Conservation (phyloP, 2,797 vertebrate species). For the Hyperoplus lanceolatus region DNA sequence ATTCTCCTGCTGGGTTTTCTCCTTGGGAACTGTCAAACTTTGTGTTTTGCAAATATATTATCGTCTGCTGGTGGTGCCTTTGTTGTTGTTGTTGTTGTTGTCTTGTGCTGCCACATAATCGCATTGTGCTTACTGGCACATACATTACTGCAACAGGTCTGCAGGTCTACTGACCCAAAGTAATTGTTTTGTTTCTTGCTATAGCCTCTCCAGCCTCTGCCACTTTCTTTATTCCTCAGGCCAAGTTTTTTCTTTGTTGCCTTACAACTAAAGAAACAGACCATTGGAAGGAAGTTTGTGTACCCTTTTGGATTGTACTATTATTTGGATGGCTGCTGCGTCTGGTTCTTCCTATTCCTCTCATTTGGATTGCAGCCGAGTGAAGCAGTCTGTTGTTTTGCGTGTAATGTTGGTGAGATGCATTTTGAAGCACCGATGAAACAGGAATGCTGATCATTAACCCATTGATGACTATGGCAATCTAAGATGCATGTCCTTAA, state of each 20-base stretch:
- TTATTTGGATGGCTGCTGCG: slow-evolving; percentile 17
- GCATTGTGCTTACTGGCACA: slow-evolving; percentile 24
- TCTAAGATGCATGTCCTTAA: too few relatives aligned
- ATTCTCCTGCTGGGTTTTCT: slow-evolving; percentile 51
- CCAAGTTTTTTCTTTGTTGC: slow-evolving; percentile 15
- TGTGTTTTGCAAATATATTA: slow-evolving; percentile 50
- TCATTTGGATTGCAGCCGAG: background rate
- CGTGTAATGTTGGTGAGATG: too few relatives aligned
- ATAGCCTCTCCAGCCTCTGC: slow-evolving; percentile 4
- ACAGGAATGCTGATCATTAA: slow-evolving; percentile 9
- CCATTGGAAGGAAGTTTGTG: slow-evolving; percentile 22
- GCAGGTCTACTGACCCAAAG: slow-evolving; percentile 12
- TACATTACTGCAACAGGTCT: slow-evolving; percentile 47
- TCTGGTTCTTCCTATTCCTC: slow-evolving; percentile 4
- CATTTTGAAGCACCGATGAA: background rate
- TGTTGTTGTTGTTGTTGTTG: slow-evolving; percentile 43
- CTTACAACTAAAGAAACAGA: background rate
- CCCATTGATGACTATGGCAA: too few relatives aligned
- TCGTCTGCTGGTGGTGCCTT: background rate
- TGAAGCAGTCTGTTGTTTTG: background rate
- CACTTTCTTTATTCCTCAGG: slow-evolving; percentile 15
- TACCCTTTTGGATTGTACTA: background rate
- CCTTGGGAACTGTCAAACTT: slow-evolving; percentile 34
- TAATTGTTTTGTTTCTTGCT: slow-evolving; percentile 25
- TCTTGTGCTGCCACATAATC: slow-evolving; percentile 37